Evolutionary conservation across 2,888 invertebrate species (phyloP).

Genomic region (Priocnemis perturbator): DNA sequence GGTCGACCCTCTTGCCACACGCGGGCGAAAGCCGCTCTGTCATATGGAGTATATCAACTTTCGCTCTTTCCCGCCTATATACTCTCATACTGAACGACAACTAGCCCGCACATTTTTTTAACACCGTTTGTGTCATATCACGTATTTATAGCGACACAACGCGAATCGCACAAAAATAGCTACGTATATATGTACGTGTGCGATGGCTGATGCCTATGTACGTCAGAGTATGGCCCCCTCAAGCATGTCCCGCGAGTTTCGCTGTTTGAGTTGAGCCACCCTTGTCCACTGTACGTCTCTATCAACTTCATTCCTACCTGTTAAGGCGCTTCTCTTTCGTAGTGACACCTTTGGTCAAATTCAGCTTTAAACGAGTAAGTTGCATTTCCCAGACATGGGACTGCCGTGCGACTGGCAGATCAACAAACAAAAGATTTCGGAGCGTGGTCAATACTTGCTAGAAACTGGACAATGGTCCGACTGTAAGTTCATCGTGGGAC

Average conservation of each 20-base stretch:
- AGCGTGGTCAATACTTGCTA: constrained; percentile 85
- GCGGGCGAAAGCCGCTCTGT: neutral
- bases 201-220: too few species aligned
- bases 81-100: constrained; percentile 2
- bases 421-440: constrained; percentile 82
- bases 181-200: constrained; percentile 31
- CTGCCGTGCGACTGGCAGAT: constrained; percentile 86
- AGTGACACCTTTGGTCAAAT: too few species aligned
- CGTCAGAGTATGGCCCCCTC: too few species aligned
- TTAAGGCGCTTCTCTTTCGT: too few species aligned
- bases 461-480: constrained; percentile 90
- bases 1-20: neutral
- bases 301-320: too few species aligned
- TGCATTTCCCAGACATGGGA: constrained; percentile 72
- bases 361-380: too few species aligned
- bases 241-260: too few species aligned
- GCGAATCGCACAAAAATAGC: constrained; percentile 40
- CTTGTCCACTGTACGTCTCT: too few species aligned
- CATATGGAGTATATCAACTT: constrained; percentile 28
- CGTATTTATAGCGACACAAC: constrained; percentile 52
- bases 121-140: constrained; percentile 44
- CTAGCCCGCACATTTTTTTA: constrained; percentile 26
- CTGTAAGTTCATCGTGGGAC: constrained; percentile 88
- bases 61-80: constrained; percentile 32
- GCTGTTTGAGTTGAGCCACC: too few species aligned